Percentiles rank a stretch among this genome's conserved stretches.
Evolutionary conservation across 2,888 invertebrate species (phyloP).

Genomic region (Drosophila mettleri): DNA sequence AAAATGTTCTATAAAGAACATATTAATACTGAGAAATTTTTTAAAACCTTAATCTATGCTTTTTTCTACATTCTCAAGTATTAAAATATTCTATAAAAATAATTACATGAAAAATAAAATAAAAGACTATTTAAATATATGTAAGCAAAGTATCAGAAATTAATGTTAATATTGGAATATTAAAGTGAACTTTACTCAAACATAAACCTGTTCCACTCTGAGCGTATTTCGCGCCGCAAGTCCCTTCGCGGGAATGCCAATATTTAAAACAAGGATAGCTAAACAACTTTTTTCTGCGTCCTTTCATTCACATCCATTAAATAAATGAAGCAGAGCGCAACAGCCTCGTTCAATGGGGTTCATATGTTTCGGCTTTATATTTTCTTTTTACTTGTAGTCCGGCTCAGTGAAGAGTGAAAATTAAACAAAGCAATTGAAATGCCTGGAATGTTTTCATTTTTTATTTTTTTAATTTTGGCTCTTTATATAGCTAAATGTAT

Average conservation of each 20-base stretch:
- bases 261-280: not conserved
- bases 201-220: not conserved
- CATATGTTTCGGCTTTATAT: conserved; percentile 1
- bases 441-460: conserved; percentile 4
- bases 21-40: no score
- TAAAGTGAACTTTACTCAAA: no score
- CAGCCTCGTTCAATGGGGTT: not conserved
- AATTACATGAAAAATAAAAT: no score
- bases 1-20: no score
- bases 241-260: not conserved
- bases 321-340: conserved; percentile 42
- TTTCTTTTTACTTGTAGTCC: not conserved
- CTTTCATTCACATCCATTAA: conserved; percentile 24
- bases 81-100: no score
- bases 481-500: not conserved
- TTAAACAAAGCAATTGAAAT: conserved; percentile 47
- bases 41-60: no score
- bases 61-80: no score
- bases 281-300: not conserved
- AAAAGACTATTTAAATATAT: no score
- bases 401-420: conserved; percentile 46
- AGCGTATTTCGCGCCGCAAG: not conserved
- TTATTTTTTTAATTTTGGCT: conserved; percentile 17
- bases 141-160: no score
- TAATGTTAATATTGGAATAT: no score